Evolutionary conservation across 30 jellyfish, hydroid and myxozoan species (phyloP), one percentile per base, ranked within the genome.

Genomic region (Calvadosia cruxmelitensis): DNA sequence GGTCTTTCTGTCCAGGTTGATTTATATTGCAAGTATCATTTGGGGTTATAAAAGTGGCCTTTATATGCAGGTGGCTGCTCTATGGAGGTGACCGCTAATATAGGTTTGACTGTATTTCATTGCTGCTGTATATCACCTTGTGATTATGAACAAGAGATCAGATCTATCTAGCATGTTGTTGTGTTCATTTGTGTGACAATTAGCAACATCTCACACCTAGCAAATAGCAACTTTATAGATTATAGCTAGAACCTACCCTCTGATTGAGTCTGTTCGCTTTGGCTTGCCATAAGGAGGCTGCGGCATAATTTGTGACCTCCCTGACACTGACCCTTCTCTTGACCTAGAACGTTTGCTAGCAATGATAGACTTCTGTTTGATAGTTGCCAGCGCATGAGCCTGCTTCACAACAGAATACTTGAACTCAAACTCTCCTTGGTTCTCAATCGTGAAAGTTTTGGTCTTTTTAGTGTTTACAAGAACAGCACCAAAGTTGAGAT

Each of bases 371-470:
- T 63, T 33, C 3, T 27, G 29, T 64, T 64, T 5, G 63, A 16
- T 33, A 51, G 26, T 29, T 15, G 16, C 52, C 29, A 48, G 27
- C 27, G 73, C 31, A 2, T 32, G 20, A 62, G 61, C 78, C 81
- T 72, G 1, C 48, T 88, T 88, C 13, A 33, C 75, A 34, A 88
- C 81, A 42, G 88, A 67, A 49, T 72, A 88, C 48, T 92, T 62
- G 78, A 88, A 88, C 49, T 88, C 97, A 69, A 88, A 88, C 50
- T 88, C 94, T 5, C 97, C 82, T 68, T 88, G 80, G 81, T 88
- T 88, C 62, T 88, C 97, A 52, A 88, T 88, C 25, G 82, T 63
- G 66, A 88, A 71, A 24, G 97, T 88, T 72, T 74, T 67, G 2
- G 97, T 69, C 42, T 88, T 88, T 64, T 88, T 75, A 1, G 97